Evolutionary conservation across 1,140 invertebrate genomes (phyloP).

Genomic region (Zaprionus vittiger): DNA sequence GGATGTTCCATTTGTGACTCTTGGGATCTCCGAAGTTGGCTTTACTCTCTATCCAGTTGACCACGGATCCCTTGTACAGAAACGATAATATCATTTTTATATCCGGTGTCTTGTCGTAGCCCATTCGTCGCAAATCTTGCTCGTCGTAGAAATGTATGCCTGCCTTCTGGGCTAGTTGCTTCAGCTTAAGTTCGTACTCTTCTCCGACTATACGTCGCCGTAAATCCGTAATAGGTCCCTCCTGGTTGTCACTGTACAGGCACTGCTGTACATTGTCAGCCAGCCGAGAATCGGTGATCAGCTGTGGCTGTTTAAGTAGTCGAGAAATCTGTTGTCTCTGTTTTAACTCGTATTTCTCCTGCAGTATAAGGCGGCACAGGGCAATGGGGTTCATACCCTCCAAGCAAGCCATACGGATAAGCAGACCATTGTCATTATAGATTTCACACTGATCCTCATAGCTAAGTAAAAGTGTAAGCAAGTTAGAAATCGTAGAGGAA

Average conservation of each 20-base stretch:
- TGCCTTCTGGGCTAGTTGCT: slow-evolving; percentile 86
- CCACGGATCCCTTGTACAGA: slow-evolving; percentile 92
- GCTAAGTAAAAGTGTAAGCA: slow-evolving; percentile 30
- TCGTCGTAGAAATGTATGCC: slow-evolving; percentile 92
- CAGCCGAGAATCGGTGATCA: slow-evolving; percentile 88
- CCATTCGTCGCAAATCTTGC: slow-evolving; percentile 90
- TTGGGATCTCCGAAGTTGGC: slow-evolving; percentile 95
- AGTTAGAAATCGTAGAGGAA: not conserved
- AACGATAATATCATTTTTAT: slow-evolving; percentile 96
- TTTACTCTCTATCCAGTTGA: slow-evolving; percentile 99
- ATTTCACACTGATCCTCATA: slow-evolving; percentile 69
- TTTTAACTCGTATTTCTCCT: slow-evolving; percentile 85
- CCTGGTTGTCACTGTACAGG: slow-evolving; percentile 88
- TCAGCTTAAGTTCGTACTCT: slow-evolving; percentile 90
- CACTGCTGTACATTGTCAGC: slow-evolving; percentile 88
- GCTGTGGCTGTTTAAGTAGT: slow-evolving; percentile 88
- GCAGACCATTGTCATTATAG: slow-evolving; percentile 84
- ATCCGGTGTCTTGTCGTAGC: slow-evolving; percentile 98
- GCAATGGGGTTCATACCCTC: slow-evolving; percentile 87
- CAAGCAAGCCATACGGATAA: slow-evolving; percentile 86
- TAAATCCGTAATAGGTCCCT: slow-evolving; percentile 89
- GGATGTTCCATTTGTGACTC: slow-evolving; percentile 93
- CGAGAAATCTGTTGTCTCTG: slow-evolving; percentile 85
- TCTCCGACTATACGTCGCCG: slow-evolving; percentile 90
- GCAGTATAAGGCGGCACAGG: slow-evolving; percentile 88